These are phyloP conservation scores for Colius striatus DNA, from an alignment of 2,113 vertebrate species.

Conservation along the genomic window DNA sequence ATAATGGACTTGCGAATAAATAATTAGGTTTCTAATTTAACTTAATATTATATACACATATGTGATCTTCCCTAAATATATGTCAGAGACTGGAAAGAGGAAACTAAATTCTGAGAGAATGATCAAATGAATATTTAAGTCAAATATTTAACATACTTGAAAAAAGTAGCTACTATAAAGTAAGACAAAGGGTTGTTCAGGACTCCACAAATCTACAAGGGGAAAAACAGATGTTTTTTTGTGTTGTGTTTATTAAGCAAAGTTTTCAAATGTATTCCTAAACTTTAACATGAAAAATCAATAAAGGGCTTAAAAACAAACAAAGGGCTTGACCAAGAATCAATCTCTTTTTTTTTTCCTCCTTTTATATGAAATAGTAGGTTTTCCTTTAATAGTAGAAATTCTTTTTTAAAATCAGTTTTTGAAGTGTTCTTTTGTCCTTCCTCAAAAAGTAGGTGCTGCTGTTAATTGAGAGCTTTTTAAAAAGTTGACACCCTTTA, in stretches of 20 bases:
- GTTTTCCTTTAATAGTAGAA: neutral
- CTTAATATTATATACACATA: neutral
- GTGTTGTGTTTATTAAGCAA: neutral
- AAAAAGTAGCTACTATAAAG: neutral
- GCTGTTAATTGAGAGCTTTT: conserved; percentile 46
- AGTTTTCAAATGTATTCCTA: neutral
- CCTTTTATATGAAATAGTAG: neutral
- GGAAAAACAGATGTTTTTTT: neutral
- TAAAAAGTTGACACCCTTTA: conserved; percentile 69
- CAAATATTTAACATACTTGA: neutral
- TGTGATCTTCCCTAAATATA: neutral
- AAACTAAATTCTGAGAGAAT: neutral
- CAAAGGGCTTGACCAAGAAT: neutral
- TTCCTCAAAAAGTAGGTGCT: neutral
- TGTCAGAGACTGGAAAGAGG: neutral
- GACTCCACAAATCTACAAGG: neutral
- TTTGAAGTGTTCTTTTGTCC: neutral
- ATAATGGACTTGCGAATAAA: neutral
- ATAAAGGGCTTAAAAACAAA: neutral
- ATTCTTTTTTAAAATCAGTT: neutral
- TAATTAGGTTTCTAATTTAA: neutral
- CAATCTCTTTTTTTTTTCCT: neutral
- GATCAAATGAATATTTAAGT: neutral
- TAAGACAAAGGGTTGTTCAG: neutral
- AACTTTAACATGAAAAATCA: neutral